These are phyloP conservation scores for Theonella swinhoei DNA, from an alignment of 37 sponge, comb jelly and placozoan genomes.

Conservation along the genomic window DNA sequence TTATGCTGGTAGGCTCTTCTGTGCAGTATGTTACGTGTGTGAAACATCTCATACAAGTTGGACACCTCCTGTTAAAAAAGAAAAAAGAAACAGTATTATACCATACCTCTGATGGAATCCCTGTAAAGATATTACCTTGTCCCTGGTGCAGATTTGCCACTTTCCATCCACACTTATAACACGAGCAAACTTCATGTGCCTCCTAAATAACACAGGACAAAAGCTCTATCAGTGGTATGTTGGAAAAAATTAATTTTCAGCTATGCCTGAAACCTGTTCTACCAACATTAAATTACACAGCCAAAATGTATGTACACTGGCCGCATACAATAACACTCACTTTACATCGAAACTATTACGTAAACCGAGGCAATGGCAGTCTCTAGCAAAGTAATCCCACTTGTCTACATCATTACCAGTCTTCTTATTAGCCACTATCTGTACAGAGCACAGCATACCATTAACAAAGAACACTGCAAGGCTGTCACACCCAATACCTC, in stretches of 20 bases:
- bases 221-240: background rate
- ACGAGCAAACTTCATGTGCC: slow-evolving; percentile 82
- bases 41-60: slow-evolving; percentile 97
- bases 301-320: background rate
- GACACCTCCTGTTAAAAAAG: slow-evolving; percentile 73
- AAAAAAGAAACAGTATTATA: background rate
- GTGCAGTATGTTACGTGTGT: slow-evolving; percentile 82
- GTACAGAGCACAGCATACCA: slow-evolving; percentile 7
- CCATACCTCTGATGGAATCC: background rate
- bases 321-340: slow-evolving; percentile 27
- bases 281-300: no score
- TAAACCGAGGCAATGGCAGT: slow-evolving; percentile 89
- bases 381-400: slow-evolving; percentile 98
- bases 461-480: background rate
- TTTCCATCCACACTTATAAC: slow-evolving; percentile 78
- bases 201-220: background rate
- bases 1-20: slow-evolving; percentile 96
- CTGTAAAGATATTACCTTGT: slow-evolving; percentile 66
- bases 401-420: slow-evolving; percentile 98
- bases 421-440: slow-evolving; percentile 95
- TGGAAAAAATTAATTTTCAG: slow-evolving; percentile 1
- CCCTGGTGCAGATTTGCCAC: slow-evolving; percentile 83
- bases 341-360: slow-evolving; percentile 83
- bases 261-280: no score
- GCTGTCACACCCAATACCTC: slow-evolving; percentile 58